Conservation (phyloP, 2,113 vertebrate genomes). For the Malaclemys terrapin region DNA sequence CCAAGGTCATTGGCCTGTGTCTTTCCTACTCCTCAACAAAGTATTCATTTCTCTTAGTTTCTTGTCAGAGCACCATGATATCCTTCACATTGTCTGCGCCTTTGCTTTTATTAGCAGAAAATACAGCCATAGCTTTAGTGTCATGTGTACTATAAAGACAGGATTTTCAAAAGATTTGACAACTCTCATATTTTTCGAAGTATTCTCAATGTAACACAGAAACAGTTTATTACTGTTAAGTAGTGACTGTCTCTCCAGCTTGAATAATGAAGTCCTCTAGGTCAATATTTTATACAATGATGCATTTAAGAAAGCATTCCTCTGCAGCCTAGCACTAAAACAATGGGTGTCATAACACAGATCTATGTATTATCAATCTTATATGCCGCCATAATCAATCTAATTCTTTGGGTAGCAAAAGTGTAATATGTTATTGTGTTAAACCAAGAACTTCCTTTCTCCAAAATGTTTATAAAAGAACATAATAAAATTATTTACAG, state of each 20-base stretch:
- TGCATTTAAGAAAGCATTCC: conserved; percentile 91
- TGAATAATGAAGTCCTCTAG: conserved; percentile 94
- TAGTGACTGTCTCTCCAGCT: conserved; percentile 84
- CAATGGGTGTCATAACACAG: conserved; percentile 93
- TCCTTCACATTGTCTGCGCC: conserved; percentile 85
- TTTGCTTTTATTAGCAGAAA: conserved; percentile 90
- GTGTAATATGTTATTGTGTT: conserved; percentile 81
- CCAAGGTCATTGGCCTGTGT: conserved; percentile 85
- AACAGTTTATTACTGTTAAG: conserved; percentile 92
- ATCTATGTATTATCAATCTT: conserved; percentile 91
- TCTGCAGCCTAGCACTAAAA: conserved; percentile 88
- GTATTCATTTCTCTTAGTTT: conserved; percentile 88
- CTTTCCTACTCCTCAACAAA: conserved; percentile 77
- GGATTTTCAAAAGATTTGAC: conserved; percentile 87
- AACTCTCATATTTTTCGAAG: conserved; percentile 82
- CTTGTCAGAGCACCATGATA: conserved; percentile 83
- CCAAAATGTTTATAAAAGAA: conserved; percentile 80
- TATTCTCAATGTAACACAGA: conserved; percentile 86
- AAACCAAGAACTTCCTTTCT: conserved; percentile 82
- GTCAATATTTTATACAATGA: conserved; percentile 96
- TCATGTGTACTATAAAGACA: conserved; percentile 87
- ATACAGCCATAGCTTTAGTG: conserved; percentile 84
- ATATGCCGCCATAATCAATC: conserved; percentile 88
- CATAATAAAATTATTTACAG: conserved; percentile 80
- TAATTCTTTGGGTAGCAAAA: conserved; percentile 83